A percentile compares a stretch with the other conserved stretches of the same genome.
These are phyloP conservation scores for Drosophila pseudotalamancana DNA, from an alignment of 2,888 invertebrate species.

Conservation along the genomic window DNA sequence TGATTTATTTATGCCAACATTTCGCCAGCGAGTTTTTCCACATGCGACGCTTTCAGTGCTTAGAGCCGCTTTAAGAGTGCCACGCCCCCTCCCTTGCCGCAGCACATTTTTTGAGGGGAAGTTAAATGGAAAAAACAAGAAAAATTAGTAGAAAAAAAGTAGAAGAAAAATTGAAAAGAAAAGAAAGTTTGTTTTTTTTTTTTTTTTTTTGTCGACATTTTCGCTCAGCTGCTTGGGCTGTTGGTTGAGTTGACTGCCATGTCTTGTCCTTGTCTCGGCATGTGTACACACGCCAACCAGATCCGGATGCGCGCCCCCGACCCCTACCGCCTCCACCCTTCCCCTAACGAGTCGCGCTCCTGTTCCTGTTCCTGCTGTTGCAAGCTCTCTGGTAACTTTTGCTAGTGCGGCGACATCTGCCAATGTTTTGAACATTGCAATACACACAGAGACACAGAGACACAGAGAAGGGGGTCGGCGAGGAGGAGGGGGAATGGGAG, in stretches of 20 bases:
- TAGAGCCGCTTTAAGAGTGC: conserved; percentile 19
- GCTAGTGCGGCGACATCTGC: conserved; percentile 77
- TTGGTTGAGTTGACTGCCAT: conserved; percentile 57
- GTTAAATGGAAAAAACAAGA: conserved; percentile 37
- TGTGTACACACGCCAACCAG: conserved; percentile 58
- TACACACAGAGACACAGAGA: conserved; percentile 41
- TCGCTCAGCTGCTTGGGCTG: conserved; percentile 35
- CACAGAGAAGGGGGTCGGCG: no score
- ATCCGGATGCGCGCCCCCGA: conserved; percentile 36
- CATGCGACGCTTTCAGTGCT: not conserved
- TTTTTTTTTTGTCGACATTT: conserved; percentile 34
- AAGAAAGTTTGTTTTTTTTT: conserved; percentile 59
- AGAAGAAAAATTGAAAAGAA: conserved; percentile 22
- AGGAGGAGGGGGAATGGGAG: no score
- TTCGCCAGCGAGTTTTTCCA: not conserved
- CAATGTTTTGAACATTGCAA: conserved; percentile 77
- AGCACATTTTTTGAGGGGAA: not conserved
- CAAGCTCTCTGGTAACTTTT: conserved; percentile 58
- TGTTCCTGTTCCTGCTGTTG: conserved; percentile 5
- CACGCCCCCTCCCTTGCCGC: not conserved
- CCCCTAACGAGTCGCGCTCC: not conserved
- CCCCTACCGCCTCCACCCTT: not conserved
- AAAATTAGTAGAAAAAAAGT: conserved; percentile 46
- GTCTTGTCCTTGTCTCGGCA: conserved; percentile 73
- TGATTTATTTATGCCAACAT: conserved; percentile 37